These are phyloP conservation scores for Pseudomyrmex flavicornis DNA, from an alignment of 1,140 invertebrate genomes.

Conservation along the genomic window DNA sequence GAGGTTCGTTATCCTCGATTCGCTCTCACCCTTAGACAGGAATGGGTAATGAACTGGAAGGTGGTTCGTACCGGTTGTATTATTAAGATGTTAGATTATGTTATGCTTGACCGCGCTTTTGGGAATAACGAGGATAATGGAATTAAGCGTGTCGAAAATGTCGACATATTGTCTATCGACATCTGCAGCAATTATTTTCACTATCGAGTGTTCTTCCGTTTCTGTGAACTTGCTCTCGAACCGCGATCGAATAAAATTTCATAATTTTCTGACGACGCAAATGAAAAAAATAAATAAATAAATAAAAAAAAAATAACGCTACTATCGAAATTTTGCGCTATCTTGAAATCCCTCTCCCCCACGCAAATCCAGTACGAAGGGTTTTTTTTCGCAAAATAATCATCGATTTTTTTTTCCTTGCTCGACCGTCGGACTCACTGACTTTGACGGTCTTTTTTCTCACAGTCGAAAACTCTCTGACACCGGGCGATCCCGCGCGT, in stretches of 20 bases:
- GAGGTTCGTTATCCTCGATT: conserved; percentile 83
- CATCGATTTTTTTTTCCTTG: conserved; percentile 55
- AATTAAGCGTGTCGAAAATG: conserved; percentile 37
- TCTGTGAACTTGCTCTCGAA: not conserved
- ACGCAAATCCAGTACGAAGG: conserved; percentile 28
- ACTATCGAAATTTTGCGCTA: conserved; percentile 11
- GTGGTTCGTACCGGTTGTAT: conserved; percentile 79
- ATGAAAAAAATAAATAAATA: too few relatives aligned
- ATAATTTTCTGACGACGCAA: too few relatives aligned
- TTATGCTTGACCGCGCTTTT: conserved; percentile 56
- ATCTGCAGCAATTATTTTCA: not conserved
- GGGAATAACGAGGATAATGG: conserved; percentile 55
- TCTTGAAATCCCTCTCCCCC: not conserved
- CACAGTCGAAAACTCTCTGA: conserved; percentile 58
- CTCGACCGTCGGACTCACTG: conserved; percentile 38
- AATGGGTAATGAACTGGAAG: conserved; percentile 83
- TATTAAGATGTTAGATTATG: conserved; percentile 80
- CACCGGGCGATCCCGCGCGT: conserved; percentile 50
- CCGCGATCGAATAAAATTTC: not conserved
- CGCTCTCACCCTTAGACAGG: conserved; percentile 74
- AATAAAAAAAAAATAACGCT: too few relatives aligned
- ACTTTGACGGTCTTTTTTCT: conserved; percentile 38
- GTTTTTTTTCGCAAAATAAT: conserved; percentile 46
- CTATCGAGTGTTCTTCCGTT: not conserved
- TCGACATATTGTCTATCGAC: not conserved